Evolutionary conservation across 2,888 invertebrate genomes (phyloP).

Genomic region (Melinaea marsaeus): DNA sequence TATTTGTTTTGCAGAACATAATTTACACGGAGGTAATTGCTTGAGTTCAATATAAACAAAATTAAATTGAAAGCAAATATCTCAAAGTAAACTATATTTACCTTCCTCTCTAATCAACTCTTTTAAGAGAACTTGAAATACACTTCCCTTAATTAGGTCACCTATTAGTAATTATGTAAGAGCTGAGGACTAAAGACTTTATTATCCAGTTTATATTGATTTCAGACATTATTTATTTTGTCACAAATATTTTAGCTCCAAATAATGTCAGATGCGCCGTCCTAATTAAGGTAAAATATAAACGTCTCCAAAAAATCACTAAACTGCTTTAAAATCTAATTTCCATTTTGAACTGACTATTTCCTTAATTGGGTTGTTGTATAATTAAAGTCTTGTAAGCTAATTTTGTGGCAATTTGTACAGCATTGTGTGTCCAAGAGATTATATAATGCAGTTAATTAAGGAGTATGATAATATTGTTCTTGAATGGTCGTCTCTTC

Average conservation of each 20-base stretch:
- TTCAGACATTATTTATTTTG: no score
- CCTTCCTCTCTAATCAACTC: conserved; percentile 47
- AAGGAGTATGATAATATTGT: neutral
- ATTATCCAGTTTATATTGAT: no score
- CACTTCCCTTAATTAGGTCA: conserved; percentile 14
- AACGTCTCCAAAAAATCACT: neutral
- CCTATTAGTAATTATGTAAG: no score
- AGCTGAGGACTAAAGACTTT: no score
- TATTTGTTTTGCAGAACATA: neutral
- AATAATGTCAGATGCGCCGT: no score
- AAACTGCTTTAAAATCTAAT: neutral
- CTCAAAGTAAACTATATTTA: conserved; percentile 38
- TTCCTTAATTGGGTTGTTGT: neutral
- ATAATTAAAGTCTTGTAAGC: conserved; percentile 2
- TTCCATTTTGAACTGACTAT: neutral
- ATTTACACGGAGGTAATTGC: conserved; percentile 11
- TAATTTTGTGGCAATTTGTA: conserved; percentile 2
- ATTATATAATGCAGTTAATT: neutral
- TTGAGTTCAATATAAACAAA: conserved; percentile 33
- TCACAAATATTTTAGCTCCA: no score
- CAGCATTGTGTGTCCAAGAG: neutral
- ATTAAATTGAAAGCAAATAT: conserved; percentile 56
- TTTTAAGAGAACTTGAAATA: conserved; percentile 13
- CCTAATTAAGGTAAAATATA: neutral
- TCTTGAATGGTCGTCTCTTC: neutral